phyloP scores from a whole-genome alignment of 64 coral and sea anemone species.

The Dendrophyllia cribrosa region DNA sequence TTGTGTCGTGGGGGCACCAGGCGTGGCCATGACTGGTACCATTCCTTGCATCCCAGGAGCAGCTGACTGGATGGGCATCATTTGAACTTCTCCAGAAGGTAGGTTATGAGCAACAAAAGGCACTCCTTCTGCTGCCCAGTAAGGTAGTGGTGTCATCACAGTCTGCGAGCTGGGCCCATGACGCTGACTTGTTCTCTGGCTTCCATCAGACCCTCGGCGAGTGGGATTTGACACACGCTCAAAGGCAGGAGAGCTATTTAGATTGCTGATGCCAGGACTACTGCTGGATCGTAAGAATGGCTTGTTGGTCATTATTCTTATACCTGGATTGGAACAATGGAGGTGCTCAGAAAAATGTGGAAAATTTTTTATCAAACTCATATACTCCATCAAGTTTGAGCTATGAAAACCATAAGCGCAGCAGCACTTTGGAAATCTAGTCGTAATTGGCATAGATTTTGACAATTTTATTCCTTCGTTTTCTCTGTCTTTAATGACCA shows the following conservation, averaged over 20 bases:
- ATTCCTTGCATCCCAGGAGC: constrained; percentile 59
- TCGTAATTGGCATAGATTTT: no score
- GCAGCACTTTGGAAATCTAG: no score
- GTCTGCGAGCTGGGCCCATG: constrained; percentile 30
- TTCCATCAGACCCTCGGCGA: constrained; percentile 33
- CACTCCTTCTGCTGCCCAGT: constrained; percentile 63
- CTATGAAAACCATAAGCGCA: no score
- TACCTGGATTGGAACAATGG: constrained; percentile 4
- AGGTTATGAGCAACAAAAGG: constrained; percentile 55
- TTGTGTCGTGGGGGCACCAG: not conserved
- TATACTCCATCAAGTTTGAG: no score
- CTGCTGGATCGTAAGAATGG: constrained; percentile 50
- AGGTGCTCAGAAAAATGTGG: not conserved
- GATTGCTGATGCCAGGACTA: constrained; percentile 43
- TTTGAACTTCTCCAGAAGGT: constrained; percentile 20
- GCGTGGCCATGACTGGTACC: constrained; percentile 54
- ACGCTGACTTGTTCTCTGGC: constrained; percentile 1
- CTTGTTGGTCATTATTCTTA: constrained; percentile 68
- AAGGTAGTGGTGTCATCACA: constrained; percentile 34
- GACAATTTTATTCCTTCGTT: no score
- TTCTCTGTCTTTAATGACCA: no score
- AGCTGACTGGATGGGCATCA: constrained; percentile 28
- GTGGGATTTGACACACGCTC: not conserved
- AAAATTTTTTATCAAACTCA: no score
- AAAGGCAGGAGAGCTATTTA: constrained; percentile 15